A percentile compares a stretch with the other conserved stretches of the same genome.
Conservation (phyloP, 1,140 invertebrate species). For the Euschistus heros region DNA sequence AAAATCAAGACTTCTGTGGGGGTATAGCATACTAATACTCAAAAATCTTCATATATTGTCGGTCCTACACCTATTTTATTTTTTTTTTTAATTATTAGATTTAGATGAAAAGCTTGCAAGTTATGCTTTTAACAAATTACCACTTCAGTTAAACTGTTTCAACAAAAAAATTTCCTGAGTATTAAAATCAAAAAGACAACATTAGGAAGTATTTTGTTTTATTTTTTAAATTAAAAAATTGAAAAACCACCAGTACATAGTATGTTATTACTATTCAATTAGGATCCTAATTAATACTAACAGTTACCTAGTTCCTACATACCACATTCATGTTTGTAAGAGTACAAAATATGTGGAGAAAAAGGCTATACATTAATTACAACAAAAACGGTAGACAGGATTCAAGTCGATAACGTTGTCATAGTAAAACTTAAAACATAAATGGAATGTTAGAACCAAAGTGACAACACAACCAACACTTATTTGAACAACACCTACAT, state of each 20-base stretch:
- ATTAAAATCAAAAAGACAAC: slow-evolving; percentile 10
- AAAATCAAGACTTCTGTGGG: neutral
- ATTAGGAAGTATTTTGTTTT: neutral
- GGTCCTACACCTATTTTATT: slow-evolving; percentile 18
- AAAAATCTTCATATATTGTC: slow-evolving; percentile 14
- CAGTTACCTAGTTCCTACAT: slow-evolving; percentile 21
- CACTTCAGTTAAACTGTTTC: neutral
- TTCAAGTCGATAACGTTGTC: slow-evolving; percentile 4
- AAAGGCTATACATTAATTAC: slow-evolving; percentile 17
- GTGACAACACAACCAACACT: slow-evolving; percentile 19
- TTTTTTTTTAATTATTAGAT: slow-evolving; percentile 15
- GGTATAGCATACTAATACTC: slow-evolving; percentile 1
- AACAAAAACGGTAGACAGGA: slow-evolving; percentile 16
- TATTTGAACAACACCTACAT: slow-evolving; percentile 14
- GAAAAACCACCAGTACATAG: slow-evolving; percentile 14
- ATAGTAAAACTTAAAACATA: slow-evolving; percentile 20
- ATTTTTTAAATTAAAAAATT: slow-evolving; percentile 1
- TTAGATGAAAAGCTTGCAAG: slow-evolving; percentile 21
- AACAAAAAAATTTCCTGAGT: slow-evolving; percentile 7
- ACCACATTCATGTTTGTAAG: slow-evolving; percentile 25
- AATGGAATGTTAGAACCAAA: slow-evolving; percentile 13
- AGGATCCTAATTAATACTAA: slow-evolving; percentile 21
- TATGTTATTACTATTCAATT: slow-evolving; percentile 14
- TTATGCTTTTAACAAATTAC: slow-evolving; percentile 17
- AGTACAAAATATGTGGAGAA: slow-evolving; percentile 20